phyloP scores from a whole-genome alignment of 2,113 vertebrate species.

The Siphamia tubifer region DNA sequence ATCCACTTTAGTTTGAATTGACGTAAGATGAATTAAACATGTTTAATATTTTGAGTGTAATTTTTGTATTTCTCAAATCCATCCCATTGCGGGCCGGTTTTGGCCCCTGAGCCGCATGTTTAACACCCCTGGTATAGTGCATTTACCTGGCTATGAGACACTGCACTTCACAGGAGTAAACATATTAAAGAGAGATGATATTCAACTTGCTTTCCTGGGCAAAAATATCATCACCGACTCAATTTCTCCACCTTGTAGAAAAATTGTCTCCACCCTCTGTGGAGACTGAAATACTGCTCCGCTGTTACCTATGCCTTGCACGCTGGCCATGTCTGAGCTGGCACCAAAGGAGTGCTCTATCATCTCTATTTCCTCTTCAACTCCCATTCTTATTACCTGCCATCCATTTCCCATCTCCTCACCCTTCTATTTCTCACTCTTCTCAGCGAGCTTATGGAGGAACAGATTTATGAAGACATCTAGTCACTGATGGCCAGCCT shows the following conservation, averaged over 20 bases:
- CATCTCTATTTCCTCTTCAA: constrained; percentile 32
- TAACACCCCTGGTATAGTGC: too few species aligned
- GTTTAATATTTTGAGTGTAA: too few species aligned
- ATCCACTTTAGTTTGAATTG: too few species aligned
- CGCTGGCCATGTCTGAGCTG: constrained; percentile 14
- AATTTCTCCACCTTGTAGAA: not conserved
- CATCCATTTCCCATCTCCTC: not conserved
- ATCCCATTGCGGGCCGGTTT: too few species aligned
- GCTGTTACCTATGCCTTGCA: not conserved
- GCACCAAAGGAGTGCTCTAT: constrained; percentile 40
- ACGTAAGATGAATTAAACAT: too few species aligned
- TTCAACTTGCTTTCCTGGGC: not conserved
- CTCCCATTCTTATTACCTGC: constrained; percentile 32
- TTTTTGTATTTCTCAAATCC: too few species aligned
- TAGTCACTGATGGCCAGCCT: constrained; percentile 16
- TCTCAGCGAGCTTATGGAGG: not conserved
- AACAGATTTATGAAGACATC: constrained; percentile 33
- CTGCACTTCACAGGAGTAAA: not conserved
- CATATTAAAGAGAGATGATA: not conserved
- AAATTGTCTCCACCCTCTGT: not conserved
- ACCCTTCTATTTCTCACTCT: not conserved
- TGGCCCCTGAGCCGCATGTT: too few species aligned
- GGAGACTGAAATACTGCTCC: not conserved
- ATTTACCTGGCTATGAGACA: too few species aligned
- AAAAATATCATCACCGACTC: not conserved